Percentiles rank a stretch among this genome's conserved stretches.
Evolutionary conservation across 2,888 invertebrate species (phyloP).

Genomic region (Mellilla xanthometata): DNA sequence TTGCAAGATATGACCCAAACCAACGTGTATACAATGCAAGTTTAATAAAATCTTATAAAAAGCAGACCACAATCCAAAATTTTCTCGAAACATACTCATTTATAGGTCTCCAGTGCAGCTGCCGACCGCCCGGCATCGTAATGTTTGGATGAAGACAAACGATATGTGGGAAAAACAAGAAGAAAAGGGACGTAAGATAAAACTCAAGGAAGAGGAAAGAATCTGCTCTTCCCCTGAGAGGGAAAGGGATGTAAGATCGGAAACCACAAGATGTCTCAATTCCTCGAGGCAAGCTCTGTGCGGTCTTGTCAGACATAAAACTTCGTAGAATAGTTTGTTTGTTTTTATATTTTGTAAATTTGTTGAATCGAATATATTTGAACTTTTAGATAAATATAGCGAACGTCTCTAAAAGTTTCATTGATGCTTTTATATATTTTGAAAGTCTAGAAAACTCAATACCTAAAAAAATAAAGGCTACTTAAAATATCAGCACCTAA

Average conservation of each 20-base stretch:
- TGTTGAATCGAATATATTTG: neutral
- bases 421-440: no score
- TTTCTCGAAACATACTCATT: slow-evolving; percentile 71
- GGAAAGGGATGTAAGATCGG: slow-evolving; percentile 74
- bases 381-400: slow-evolving; percentile 4
- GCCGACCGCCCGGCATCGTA: slow-evolving; percentile 68
- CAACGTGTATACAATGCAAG: no score
- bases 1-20: no score
- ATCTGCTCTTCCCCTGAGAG: slow-evolving; percentile 46
- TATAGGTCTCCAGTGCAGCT: slow-evolving; percentile 77
- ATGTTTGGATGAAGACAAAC: slow-evolving; percentile 79
- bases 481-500: no score
- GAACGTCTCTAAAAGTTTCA: no score
- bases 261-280: slow-evolving; percentile 83
- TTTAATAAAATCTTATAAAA: neutral
- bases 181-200: slow-evolving; percentile 65
- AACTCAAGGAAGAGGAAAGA: slow-evolving; percentile 73
- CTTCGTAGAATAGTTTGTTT: slow-evolving; percentile 69
- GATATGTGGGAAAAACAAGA: slow-evolving; percentile 70
- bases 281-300: slow-evolving; percentile 78
- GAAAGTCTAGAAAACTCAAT: no score
- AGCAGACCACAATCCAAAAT: slow-evolving; percentile 44
- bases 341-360: slow-evolving; percentile 38
- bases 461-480: no score
- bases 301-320: slow-evolving; percentile 74